Conservation (phyloP, 2,888 invertebrate genomes). For the Podotricha telesiphe region DNA sequence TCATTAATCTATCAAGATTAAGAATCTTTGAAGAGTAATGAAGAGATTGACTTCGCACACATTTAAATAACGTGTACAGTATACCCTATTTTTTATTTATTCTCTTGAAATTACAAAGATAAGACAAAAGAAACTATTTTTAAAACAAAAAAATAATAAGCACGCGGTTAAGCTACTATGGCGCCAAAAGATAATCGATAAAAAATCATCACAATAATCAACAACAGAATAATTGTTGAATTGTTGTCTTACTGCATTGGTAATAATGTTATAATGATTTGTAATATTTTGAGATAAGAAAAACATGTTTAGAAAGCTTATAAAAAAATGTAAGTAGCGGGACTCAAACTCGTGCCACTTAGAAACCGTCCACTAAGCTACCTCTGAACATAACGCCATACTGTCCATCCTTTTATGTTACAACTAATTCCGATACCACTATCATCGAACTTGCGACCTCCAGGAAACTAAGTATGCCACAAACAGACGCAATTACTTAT, state of each 20-base stretch:
- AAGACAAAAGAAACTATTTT: no score
- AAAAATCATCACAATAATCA: background rate
- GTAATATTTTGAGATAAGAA: no score
- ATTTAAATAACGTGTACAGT: no score
- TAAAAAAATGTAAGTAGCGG: no score
- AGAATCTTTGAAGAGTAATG: background rate
- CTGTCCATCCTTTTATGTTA: background rate
- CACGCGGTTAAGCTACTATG: background rate
- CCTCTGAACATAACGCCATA: no score
- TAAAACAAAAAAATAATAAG: no score
- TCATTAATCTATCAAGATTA: no score
- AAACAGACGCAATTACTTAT: background rate
- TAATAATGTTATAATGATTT: background rate
- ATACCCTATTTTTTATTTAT: no score
- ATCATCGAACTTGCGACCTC: slow-evolving; percentile 1
- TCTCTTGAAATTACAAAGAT: no score
- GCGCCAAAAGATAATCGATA: background rate
- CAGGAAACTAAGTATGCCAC: background rate
- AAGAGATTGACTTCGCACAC: background rate
- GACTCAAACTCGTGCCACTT: no score
- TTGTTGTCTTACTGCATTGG: background rate
- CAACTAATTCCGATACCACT: background rate
- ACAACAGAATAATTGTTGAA: background rate
- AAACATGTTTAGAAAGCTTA: no score
- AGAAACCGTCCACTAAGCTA: no score